phyloP scores from a whole-genome alignment of 2,888 invertebrate genomes.

The Phytoseiulus persimilis region DNA sequence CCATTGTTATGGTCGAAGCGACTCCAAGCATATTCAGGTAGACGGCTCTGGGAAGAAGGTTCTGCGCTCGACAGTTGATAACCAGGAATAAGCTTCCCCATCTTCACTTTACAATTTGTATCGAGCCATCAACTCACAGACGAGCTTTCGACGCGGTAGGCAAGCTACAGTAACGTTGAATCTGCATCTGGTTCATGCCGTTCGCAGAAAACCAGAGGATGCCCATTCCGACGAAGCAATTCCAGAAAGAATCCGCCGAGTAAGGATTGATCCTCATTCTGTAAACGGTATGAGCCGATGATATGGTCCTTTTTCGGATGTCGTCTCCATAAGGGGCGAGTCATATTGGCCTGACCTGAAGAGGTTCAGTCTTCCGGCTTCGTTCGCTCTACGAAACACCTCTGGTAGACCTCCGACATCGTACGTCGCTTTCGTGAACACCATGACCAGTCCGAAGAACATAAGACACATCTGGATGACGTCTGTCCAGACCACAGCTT shows the following conservation, averaged over 20 bases:
- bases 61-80: no score
- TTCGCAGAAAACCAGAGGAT: slow-evolving; percentile 20
- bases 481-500: slow-evolving; percentile 73
- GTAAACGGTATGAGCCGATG: not conserved
- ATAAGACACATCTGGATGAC: slow-evolving; percentile 61
- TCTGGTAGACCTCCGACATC: slow-evolving; percentile 20
- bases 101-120: no score
- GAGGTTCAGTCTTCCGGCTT: slow-evolving; percentile 57
- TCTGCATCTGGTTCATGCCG: slow-evolving; percentile 13
- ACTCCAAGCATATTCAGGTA: slow-evolving; percentile 28
- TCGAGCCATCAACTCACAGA: slow-evolving; percentile 5
- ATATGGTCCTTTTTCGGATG: no score
- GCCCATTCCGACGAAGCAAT: slow-evolving; percentile 30
- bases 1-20: slow-evolving; percentile 24
- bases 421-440: not conserved
- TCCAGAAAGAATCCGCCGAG: slow-evolving; percentile 25
- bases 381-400: slow-evolving; percentile 61
- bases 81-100: no score
- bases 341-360: slow-evolving; percentile 42
- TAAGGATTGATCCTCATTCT: slow-evolving; percentile 10
- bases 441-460: slow-evolving; percentile 31
- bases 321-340: no score
- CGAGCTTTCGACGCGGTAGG: slow-evolving; percentile 17
- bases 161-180: slow-evolving; percentile 26
- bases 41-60: slow-evolving; percentile 8